phyloP scores from a whole-genome alignment of 2,113 vertebrate genomes.

The Apodemus sylvaticus region DNA sequence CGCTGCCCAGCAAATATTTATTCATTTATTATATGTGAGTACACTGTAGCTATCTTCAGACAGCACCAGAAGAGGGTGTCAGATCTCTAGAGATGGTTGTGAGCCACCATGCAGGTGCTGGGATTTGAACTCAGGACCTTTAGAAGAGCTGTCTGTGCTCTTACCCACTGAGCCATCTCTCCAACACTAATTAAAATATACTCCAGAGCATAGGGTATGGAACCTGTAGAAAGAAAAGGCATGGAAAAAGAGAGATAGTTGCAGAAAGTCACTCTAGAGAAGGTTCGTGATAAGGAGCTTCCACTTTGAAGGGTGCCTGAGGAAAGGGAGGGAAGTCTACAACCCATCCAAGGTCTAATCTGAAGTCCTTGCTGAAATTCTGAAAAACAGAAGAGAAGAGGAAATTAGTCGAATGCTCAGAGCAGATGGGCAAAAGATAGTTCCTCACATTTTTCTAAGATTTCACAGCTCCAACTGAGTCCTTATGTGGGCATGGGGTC shows the following conservation, averaged over 20 bases:
- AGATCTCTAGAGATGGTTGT: no score
- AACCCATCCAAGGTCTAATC: background rate
- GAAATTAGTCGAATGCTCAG: background rate
- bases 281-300: background rate
- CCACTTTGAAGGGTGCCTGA: background rate
- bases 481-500: background rate
- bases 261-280: background rate
- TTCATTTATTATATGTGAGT: no score
- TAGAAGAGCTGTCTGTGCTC: no score
- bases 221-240: background rate
- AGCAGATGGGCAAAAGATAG: background rate
- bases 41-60: no score
- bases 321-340: background rate
- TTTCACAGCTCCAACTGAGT: background rate
- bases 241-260: background rate
- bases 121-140: no score
- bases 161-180: no score
- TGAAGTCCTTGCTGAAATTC: background rate
- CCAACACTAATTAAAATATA: slow-evolving; percentile 14
- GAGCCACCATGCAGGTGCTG: no score
- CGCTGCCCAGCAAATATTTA: no score
- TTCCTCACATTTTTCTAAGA: background rate
- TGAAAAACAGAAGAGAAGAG: background rate
- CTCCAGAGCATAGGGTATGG: background rate
- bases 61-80: no score